These are phyloP conservation scores for Nebria ingens DNA, from an alignment of 1,140 invertebrate genomes.

Conservation along the genomic window DNA sequence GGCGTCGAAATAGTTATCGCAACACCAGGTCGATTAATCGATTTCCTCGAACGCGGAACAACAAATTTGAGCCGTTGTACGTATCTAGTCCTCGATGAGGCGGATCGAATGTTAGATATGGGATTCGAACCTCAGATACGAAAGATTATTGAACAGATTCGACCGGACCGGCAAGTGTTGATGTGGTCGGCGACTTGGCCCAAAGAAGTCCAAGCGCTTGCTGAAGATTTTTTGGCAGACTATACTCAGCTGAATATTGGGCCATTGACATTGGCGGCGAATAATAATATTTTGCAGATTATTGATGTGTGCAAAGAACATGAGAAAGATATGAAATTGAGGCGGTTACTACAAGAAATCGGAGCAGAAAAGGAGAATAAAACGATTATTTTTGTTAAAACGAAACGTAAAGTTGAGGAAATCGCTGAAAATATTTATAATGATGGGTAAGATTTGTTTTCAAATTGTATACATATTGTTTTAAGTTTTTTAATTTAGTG, in stretches of 20 bases:
- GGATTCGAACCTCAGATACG: conserved; percentile 93
- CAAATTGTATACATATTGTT: background rate
- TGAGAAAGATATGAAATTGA: conserved; percentile 78
- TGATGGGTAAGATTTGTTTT: conserved; percentile 68
- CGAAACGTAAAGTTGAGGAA: conserved; percentile 93
- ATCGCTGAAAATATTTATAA: conserved; percentile 80
- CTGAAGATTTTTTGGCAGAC: conserved; percentile 84
- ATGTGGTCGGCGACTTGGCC: conserved; percentile 99
- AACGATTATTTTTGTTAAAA: conserved; percentile 94
- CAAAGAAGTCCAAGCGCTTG: conserved; percentile 86
- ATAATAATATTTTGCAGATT: conserved; percentile 95
- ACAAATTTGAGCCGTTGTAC: conserved; percentile 78
- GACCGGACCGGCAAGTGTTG: conserved; percentile 87
- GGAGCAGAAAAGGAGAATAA: conserved; percentile 80
- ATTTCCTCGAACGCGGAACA: conserved; percentile 66
- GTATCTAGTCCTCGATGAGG: conserved; percentile 89
- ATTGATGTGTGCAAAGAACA: conserved; percentile 86
- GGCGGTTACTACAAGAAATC: conserved; percentile 79
- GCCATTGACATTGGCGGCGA: conserved; percentile 81
- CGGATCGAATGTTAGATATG: conserved; percentile 94
- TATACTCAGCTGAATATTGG: conserved; percentile 94
- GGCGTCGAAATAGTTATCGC: conserved; percentile 77
- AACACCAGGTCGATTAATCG: conserved; percentile 82
- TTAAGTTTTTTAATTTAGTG: background rate
- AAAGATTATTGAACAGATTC: conserved; percentile 87